These are phyloP conservation scores for Tetrapedia diversipes DNA, from an alignment of 2,888 invertebrate genomes.

Conservation along the genomic window DNA sequence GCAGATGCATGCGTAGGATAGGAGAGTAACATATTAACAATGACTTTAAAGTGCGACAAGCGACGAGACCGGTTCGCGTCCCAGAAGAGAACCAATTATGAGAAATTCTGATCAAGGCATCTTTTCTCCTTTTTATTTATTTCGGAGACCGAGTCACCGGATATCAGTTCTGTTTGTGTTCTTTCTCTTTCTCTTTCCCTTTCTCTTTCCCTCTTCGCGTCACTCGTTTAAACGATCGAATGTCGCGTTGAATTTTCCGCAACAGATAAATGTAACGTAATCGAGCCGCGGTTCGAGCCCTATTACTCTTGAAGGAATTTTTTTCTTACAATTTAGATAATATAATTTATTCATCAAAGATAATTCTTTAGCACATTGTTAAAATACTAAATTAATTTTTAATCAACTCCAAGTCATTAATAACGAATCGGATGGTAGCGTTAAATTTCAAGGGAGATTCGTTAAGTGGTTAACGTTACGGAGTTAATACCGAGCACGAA, in stretches of 20 bases:
- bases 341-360: no score
- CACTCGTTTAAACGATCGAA: constrained; percentile 31
- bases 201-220: not conserved
- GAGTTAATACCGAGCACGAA: constrained; percentile 18
- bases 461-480: not conserved
- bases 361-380: no score
- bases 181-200: not conserved
- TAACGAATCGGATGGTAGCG: no score
- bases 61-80: constrained; percentile 46
- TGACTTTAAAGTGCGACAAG: constrained; percentile 57
- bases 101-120: constrained; percentile 56
- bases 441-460: no score
- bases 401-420: no score
- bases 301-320: no score
- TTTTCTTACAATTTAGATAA: no score
- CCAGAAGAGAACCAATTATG: constrained; percentile 54
- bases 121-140: constrained; percentile 40
- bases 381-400: no score
- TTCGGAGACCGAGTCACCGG: constrained; percentile 13
- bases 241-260: constrained; percentile 17
- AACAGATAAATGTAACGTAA: constrained; percentile 10
- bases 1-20: constrained; percentile 49
- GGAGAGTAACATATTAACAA: constrained; percentile 32
- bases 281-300: no score
- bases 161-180: not conserved